A percentile compares a stretch with the other conserved stretches of the same genome.
phyloP scores from a whole-genome alignment of 2,113 vertebrate species.

The Tenebrosternarchus preto region DNA sequence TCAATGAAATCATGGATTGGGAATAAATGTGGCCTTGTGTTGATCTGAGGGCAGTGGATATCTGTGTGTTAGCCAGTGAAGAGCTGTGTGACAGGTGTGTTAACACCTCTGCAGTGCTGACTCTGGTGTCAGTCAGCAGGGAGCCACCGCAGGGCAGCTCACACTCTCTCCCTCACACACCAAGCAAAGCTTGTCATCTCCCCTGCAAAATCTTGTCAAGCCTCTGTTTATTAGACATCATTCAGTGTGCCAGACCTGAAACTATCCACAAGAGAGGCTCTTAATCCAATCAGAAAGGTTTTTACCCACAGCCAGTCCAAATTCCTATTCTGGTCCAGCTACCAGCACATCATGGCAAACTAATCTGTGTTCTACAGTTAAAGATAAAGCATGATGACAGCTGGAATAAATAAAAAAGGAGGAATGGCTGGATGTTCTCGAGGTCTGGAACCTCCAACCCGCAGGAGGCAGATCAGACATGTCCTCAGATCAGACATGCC shows the following conservation, averaged over 20 bases:
- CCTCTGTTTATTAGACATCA: constrained; percentile 18
- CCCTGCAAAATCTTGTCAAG: background rate
- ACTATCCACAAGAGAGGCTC: background rate
- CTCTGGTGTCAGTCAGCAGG: background rate
- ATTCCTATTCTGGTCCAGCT: background rate
- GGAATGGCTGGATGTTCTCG: background rate
- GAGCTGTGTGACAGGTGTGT: background rate
- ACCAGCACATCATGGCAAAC: background rate
- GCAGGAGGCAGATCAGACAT: background rate
- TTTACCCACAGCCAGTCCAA: too few relatives aligned
- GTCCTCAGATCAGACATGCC: background rate
- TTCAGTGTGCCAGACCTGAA: background rate
- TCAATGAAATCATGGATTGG: background rate
- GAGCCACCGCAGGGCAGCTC: background rate
- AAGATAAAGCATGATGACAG: background rate
- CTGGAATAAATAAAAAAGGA: background rate
- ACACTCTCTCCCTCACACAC: background rate
- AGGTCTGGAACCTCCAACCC: background rate
- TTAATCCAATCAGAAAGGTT: background rate
- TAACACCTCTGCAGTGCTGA: background rate
- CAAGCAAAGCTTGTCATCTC: background rate
- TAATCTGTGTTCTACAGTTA: background rate
- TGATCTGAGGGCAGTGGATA: too few relatives aligned
- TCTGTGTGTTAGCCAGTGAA: background rate
- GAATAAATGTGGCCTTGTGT: background rate